Percentiles rank a stretch among this genome's conserved stretches.
These are phyloP conservation scores for Blomia tropicalis DNA, from an alignment of 2,888 invertebrate species.

Conservation along the genomic window DNA sequence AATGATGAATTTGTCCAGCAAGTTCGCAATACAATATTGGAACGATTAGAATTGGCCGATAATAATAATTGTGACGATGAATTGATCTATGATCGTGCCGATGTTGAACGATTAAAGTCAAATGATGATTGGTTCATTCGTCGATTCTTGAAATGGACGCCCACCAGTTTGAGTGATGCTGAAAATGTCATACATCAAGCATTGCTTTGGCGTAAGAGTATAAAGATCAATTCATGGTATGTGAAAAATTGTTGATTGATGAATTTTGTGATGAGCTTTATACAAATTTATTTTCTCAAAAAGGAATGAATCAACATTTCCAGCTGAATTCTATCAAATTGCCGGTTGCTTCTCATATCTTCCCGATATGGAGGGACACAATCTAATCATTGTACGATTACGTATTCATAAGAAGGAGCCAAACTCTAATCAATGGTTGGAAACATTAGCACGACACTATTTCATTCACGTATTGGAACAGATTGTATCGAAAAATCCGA, in stretches of 20 bases:
- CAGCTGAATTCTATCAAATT: slow-evolving; percentile 21
- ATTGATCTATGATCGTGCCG: neutral
- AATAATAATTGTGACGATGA: neutral
- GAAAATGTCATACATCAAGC: slow-evolving; percentile 10
- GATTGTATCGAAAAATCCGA: slow-evolving; percentile 9
- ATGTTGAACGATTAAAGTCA: slow-evolving; percentile 13
- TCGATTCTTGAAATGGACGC: slow-evolving; percentile 20
- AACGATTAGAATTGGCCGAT: neutral
- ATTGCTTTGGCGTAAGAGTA: slow-evolving; percentile 19
- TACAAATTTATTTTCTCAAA: neutral
- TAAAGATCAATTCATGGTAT: slow-evolving; percentile 17
- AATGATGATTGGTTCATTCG: slow-evolving; percentile 21
- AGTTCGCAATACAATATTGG: slow-evolving; percentile 2
- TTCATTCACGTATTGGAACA: slow-evolving; percentile 17
- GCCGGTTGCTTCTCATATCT: slow-evolving; percentile 20
- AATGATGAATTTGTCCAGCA: slow-evolving; percentile 8
- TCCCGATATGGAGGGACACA: slow-evolving; percentile 18
- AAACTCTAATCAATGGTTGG: neutral
- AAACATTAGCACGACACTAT: slow-evolving; percentile 17
- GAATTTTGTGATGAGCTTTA: neutral
- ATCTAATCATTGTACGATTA: slow-evolving; percentile 15
- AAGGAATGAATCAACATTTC: slow-evolving; percentile 10
- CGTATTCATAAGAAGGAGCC: slow-evolving; percentile 16
- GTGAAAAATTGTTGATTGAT: neutral
- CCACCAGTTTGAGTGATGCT: slow-evolving; percentile 16